Evolutionary conservation across 2,888 invertebrate genomes (phyloP).

Genomic region (Aporophyla lueneburgensis): DNA sequence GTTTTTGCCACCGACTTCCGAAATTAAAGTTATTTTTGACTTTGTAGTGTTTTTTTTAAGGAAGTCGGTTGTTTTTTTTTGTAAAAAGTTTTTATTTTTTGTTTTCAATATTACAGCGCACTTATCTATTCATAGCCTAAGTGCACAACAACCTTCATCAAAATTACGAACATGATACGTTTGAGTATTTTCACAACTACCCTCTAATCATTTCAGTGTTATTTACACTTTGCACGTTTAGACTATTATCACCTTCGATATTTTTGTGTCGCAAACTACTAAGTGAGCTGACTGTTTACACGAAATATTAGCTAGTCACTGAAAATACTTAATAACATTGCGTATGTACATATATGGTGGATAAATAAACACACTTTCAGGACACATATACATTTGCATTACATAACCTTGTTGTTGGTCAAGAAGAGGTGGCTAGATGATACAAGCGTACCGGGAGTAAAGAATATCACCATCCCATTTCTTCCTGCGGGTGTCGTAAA

Average conservation of each 20-base stretch:
- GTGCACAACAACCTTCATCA: conserved; percentile 4
- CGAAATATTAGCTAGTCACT: conserved; percentile 3
- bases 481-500: too few relatives aligned
- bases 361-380: background rate
- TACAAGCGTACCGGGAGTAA: too few relatives aligned
- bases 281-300: conserved; percentile 8
- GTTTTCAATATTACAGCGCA: background rate
- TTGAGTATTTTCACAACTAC: conserved; percentile 32
- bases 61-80: too few relatives aligned
- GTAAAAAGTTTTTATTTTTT: too few relatives aligned
- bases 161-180: conserved; percentile 11
- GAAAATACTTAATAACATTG: background rate
- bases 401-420: background rate
- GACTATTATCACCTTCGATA: conserved; percentile 8
- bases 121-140: background rate
- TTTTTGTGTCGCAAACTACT: conserved; percentile 19
- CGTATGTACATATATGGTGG: background rate
- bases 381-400: background rate
- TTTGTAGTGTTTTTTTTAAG: too few relatives aligned
- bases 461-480: too few relatives aligned
- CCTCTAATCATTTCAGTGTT: conserved; percentile 38
- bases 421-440: too few relatives aligned
- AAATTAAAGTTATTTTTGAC: too few relatives aligned
- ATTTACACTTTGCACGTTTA: background rate
- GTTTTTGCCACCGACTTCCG: too few relatives aligned